Evolutionary conservation across 1,140 invertebrate species (phyloP), one percentile per base, ranked within the genome.

Genomic region (Spodoptera frugiperda): DNA sequence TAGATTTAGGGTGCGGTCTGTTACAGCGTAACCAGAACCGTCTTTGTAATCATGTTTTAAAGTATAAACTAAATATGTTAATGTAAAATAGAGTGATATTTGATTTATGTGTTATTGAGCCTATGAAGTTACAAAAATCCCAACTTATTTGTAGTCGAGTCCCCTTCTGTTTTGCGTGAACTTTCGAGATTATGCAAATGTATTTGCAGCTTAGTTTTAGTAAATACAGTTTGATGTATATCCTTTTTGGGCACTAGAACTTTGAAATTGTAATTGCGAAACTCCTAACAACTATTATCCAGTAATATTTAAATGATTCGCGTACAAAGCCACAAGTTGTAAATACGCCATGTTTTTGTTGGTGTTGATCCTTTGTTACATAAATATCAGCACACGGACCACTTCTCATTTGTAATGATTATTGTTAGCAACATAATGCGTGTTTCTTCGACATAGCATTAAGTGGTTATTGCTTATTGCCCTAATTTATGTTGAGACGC

Each of bases 401-500:
- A 48, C 14, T n/a, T 21, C 55, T 25, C 44, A 73, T 73, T 73
- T 59, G 71, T 59, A 59, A 59, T 61, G 71, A 73, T 73, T 48
- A 73, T 73, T 61, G 55, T 73, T 57, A 57, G 44, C 55, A 73
- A 15, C 71, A 25, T 21, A 73, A 48, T 48, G 48, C 15, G 39
- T 71, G 53, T 55, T 59, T 12, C 55, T 48, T 57, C n/a, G 25
- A 17, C 17, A 17, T 14, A 10, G 39, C 67, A 55, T 57, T 46
- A 30, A 73, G 44, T 57, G 71, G 54, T 73, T 33, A 61, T 73
- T 71, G 51, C 68, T 57, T 71, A 57, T 57, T 59, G 54, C 54
- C 17, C 48, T 21, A 65, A 48, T 17, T 49, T 46, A 65, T 65
- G 61, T 65, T 48, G 33, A 49, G 61, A 21, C 48, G 17, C 11